These are phyloP conservation scores for Calliopum simillimum DNA, from an alignment of 2,888 invertebrate species.

Conservation along the genomic window DNA sequence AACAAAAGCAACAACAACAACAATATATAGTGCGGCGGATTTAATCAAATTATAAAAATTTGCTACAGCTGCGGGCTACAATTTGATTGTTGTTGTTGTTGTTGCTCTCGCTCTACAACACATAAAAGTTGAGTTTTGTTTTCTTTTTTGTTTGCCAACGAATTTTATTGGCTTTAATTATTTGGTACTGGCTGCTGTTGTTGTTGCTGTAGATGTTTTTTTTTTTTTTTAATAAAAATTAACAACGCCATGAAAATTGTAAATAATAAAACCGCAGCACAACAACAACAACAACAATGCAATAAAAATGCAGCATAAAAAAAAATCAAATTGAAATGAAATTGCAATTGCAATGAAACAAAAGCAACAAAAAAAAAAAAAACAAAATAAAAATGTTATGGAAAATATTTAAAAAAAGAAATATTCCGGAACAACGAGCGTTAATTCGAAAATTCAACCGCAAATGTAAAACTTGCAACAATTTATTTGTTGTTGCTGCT, in stretches of 20 bases:
- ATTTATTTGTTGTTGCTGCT: slow-evolving; percentile 54
- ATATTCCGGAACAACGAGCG: slow-evolving; percentile 36
- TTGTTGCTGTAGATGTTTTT: slow-evolving; percentile 15
- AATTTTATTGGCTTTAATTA: slow-evolving; percentile 34
- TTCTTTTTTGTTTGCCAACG: not conserved
- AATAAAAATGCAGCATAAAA: slow-evolving; percentile 22
- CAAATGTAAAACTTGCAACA: slow-evolving; percentile 31
- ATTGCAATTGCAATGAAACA: slow-evolving; percentile 20
- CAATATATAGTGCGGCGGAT: slow-evolving; percentile 21
- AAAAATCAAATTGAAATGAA: slow-evolving; percentile 3
- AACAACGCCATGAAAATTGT: slow-evolving; percentile 49
- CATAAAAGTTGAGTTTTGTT: not conserved
- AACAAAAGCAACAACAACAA: slow-evolving; percentile 33
- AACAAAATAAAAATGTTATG: not conserved
- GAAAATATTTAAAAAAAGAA: slow-evolving; percentile 15
- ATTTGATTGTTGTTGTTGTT: not conserved
- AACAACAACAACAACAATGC: slow-evolving; percentile 5
- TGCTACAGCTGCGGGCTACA: slow-evolving; percentile 28
- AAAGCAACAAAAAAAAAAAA: slow-evolving; percentile 8
- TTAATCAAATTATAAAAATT: slow-evolving; percentile 40
- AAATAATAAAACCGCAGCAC: slow-evolving; percentile 64
- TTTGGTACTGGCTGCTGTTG: slow-evolving; percentile 8
- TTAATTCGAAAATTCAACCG: slow-evolving; percentile 59
- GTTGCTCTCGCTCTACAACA: not conserved
- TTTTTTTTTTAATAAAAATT: not conserved